phyloP scores from a whole-genome alignment of 1,140 invertebrate species.

The Trachymyrmex septentrionalis region DNA sequence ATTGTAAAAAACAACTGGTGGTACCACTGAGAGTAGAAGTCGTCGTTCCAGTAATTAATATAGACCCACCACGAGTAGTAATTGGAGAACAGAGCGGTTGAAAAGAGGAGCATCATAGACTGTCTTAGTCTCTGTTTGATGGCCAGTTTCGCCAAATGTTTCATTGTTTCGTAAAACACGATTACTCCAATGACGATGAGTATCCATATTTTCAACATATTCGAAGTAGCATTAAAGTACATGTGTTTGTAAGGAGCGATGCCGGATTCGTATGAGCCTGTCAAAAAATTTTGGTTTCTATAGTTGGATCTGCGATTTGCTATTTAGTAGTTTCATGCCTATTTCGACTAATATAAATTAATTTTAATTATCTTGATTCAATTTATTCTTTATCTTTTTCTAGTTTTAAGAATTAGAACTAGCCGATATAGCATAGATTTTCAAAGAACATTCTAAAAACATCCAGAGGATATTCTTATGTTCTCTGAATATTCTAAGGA shows the following conservation, averaged over 20 bases:
- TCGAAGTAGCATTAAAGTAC: conserved; percentile 93
- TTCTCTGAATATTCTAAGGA: too few relatives aligned
- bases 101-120: conserved; percentile 91
- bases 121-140: conserved; percentile 88
- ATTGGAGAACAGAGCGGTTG: conserved; percentile 92
- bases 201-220: conserved; percentile 93
- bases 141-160: conserved; percentile 88
- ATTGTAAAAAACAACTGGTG: conserved; percentile 92
- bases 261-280: conserved; percentile 92
- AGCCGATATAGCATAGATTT: too few relatives aligned
- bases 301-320: too few relatives aligned
- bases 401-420: too few relatives aligned
- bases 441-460: too few relatives aligned
- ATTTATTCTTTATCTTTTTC: too few relatives aligned
- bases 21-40: conserved; percentile 92
- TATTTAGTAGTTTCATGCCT: background rate
- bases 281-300: conserved; percentile 75
- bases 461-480: too few relatives aligned
- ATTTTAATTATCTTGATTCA: too few relatives aligned
- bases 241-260: conserved; percentile 93
- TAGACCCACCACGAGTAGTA: conserved; percentile 95
- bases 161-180: conserved; percentile 91
- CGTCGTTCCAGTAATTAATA: conserved; percentile 95
- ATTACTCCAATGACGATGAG: conserved; percentile 90
- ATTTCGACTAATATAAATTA: too few relatives aligned